phyloP scores from a whole-genome alignment of 2,113 vertebrate species.

The Centropus unirufus region DNA sequence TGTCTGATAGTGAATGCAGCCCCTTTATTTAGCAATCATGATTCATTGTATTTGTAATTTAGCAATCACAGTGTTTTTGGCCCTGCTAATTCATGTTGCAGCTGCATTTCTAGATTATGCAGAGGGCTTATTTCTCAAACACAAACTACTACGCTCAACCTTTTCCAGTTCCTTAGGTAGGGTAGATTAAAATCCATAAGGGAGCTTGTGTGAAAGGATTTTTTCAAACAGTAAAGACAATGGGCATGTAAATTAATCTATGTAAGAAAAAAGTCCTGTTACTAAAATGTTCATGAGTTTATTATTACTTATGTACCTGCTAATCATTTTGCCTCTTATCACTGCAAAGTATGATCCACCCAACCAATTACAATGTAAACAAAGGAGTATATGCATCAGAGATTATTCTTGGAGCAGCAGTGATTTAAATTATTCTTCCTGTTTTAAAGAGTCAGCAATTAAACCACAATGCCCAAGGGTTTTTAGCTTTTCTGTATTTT shows the following conservation, averaged over 20 bases:
- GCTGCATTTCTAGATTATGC: conserved; percentile 17
- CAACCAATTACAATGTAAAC: not conserved
- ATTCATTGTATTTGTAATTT: not conserved
- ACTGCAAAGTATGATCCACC: not conserved
- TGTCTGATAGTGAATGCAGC: not conserved
- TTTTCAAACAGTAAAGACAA: not conserved
- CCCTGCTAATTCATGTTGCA: conserved; percentile 22
- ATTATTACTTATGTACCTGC: not conserved
- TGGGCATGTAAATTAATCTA: not conserved
- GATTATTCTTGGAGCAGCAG: not conserved
- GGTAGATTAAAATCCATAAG: not conserved
- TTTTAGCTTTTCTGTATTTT: not conserved
- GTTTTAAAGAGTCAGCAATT: not conserved
- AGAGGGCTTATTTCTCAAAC: not conserved
- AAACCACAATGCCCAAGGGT: not conserved
- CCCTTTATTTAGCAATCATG: conserved; percentile 6
- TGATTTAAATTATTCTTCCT: not conserved
- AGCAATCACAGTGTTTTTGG: not conserved
- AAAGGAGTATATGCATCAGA: not conserved
- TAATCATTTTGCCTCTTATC: not conserved
- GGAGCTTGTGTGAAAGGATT: not conserved
- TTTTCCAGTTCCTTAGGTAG: not conserved
- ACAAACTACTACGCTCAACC: not conserved
- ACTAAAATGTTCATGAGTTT: not conserved
- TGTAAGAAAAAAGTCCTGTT: not conserved